Base-by-base conservation (phyloP, 2,888 invertebrate species). In the Acleris emargana region DNA sequence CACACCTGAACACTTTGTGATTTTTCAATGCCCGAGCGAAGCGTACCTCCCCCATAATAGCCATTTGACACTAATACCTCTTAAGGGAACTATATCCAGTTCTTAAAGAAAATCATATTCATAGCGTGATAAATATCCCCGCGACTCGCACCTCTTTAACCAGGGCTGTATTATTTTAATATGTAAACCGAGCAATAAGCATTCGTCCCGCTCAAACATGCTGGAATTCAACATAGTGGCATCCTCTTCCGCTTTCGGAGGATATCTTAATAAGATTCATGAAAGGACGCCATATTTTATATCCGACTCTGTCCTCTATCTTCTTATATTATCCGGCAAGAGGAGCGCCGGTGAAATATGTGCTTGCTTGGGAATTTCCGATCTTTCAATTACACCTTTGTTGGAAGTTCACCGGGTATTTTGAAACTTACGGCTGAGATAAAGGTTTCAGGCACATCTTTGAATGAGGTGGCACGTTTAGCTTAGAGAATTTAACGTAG, bases 191-290 rank as follows among this genome's bases (percentile, higher is more conserved):
- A 78, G 81, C 80, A 77, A 76, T 69, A 73, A 61, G 28, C 68
- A 32, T 71, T 70, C 70, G 72, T 83, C 83, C 75, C 73, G 49
- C 72, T 84, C 78, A n/a, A 68, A 42, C 76, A 28, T 42, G 9
- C 0, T 4, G 2, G 63, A 67, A 69, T 72, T 66, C 68, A 22
- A 53, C 68, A 77, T 84, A 75, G 76, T 77, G 77, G 71, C 73
- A 68, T 89, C 91, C 74, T 84, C 71, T 73, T 91, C 91, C 68
- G 87, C 94, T 94, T 94, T 93, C 87, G 93, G 90, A 93, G 94
- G 94, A 95, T 95, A 95, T 95, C 95, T 95, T 95, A 95, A 95
- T 95, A 95, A 95, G 95, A 95, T 95, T 95, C 95, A 95, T 95
- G 95, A 95, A 95, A 95, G 95, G 94, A 94, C 94, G 94, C 95